These are phyloP conservation scores for Trichoplusia ni DNA, from an alignment of 1,140 invertebrate species.

Conservation along the genomic window DNA sequence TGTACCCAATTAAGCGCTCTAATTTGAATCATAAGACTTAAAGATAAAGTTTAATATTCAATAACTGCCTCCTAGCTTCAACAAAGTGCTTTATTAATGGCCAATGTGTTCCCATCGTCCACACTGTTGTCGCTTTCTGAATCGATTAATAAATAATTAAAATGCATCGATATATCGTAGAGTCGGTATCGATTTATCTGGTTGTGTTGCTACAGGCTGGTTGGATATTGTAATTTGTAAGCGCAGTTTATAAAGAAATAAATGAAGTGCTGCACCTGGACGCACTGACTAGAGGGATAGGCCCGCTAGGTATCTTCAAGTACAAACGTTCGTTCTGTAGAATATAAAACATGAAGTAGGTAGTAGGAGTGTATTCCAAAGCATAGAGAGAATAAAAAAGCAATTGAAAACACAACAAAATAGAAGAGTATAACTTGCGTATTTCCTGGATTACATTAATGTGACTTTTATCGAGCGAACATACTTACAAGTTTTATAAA, in stretches of 20 bases:
- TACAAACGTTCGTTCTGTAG: no score
- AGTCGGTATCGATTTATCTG: slow-evolving; percentile 33
- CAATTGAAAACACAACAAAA: no score
- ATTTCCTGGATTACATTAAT: no score
- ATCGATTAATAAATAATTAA: slow-evolving; percentile 52
- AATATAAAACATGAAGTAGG: no score
- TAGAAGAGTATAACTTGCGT: no score
- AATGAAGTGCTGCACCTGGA: neutral
- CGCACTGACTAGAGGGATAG: neutral
- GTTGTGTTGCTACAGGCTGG: slow-evolving; percentile 32
- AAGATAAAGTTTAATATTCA: slow-evolving; percentile 8
- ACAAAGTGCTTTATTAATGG: slow-evolving; percentile 5
- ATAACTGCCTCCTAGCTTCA: neutral
- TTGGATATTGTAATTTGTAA: slow-evolving; percentile 14
- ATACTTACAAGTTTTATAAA: no score
- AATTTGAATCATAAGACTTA: slow-evolving; percentile 23
- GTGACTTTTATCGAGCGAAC: no score
- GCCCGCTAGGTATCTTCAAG: no score
- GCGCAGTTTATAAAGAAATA: slow-evolving; percentile 1
- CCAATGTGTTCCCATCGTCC: slow-evolving; percentile 11
- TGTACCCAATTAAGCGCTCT: neutral
- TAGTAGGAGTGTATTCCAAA: no score
- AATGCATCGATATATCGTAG: slow-evolving; percentile 43
- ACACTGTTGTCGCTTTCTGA: slow-evolving; percentile 17
- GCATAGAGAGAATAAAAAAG: no score